Conservation (phyloP, 2,113 vertebrate genomes). For the Sylvia atricapilla region DNA sequence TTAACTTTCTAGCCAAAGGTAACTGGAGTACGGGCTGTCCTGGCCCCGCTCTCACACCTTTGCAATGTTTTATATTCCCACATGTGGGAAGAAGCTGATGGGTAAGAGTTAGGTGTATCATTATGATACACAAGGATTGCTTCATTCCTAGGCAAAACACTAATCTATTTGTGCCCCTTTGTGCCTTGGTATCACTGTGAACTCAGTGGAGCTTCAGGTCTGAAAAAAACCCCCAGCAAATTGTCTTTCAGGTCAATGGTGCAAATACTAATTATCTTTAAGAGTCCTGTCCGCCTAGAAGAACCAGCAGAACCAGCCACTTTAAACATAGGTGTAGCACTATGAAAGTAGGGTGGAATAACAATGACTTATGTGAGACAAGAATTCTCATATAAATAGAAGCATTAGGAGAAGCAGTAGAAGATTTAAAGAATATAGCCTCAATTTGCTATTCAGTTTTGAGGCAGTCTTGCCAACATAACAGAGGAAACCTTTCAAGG, state of each 20-base stretch:
- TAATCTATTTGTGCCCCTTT: neutral
- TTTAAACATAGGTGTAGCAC: neutral
- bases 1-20: neutral
- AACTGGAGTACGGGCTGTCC: neutral
- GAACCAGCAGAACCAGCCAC: constrained; percentile 39
- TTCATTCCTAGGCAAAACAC: neutral
- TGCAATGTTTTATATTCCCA: neutral
- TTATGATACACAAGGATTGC: neutral
- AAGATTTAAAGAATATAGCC: neutral
- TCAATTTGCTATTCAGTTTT: neutral
- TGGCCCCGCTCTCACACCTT: accelerated
- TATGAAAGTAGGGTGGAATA: neutral
- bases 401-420: neutral
- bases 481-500: neutral
- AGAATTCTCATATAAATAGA: neutral
- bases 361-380: neutral
- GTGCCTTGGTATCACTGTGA: neutral
- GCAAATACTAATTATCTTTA: constrained; percentile 27
- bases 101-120: neutral
- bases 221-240: neutral
- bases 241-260: neutral
- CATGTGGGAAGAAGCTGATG: neutral
- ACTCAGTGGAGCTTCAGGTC: neutral
- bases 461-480: neutral
- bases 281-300: neutral